Evolutionary conservation across 2,888 invertebrate species (phyloP).

Genomic region (Altica lythri): DNA sequence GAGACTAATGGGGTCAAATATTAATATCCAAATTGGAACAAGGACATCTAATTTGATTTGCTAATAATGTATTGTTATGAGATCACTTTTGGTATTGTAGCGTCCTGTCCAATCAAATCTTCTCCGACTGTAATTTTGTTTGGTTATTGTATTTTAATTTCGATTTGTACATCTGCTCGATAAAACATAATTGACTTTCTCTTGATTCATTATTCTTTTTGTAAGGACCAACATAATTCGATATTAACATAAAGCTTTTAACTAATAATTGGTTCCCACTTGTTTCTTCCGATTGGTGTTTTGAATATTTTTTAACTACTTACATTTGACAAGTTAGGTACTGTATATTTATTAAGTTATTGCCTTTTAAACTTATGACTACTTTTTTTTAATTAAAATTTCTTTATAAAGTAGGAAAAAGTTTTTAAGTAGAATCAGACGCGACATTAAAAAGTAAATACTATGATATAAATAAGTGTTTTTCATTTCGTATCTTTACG

Average conservation of each 20-base stretch:
- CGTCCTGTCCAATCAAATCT: slow-evolving; percentile 24
- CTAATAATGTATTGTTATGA: slow-evolving; percentile 42
- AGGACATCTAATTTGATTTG: slow-evolving; percentile 44
- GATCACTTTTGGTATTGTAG: slow-evolving; percentile 22
- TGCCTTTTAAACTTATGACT: too few relatives aligned
- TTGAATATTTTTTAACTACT: too few relatives aligned
- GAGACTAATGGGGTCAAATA: slow-evolving; percentile 18
- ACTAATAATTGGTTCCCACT: too few relatives aligned
- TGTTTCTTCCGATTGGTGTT: too few relatives aligned
- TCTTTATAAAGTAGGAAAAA: too few relatives aligned
- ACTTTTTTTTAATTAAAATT: too few relatives aligned
- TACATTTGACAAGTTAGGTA: too few relatives aligned
- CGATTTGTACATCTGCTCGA: slow-evolving; percentile 20
- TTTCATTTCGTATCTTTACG: too few relatives aligned
- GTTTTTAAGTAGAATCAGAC: too few relatives aligned
- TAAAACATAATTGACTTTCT: slow-evolving; percentile 22
- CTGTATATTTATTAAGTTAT: too few relatives aligned
- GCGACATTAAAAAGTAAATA: too few relatives aligned
- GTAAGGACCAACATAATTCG: slow-evolving; percentile 9
- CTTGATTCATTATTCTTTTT: slow-evolving; percentile 16
- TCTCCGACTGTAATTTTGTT: slow-evolving; percentile 20
- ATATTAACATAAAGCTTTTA: slow-evolving; percentile 19
- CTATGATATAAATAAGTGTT: too few relatives aligned
- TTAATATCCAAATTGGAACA: slow-evolving; percentile 41
- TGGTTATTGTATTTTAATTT: slow-evolving; percentile 32